Base-by-base conservation (phyloP, 92 coral and sea anemone species). In the Palythoa heliodiscus region DNA sequence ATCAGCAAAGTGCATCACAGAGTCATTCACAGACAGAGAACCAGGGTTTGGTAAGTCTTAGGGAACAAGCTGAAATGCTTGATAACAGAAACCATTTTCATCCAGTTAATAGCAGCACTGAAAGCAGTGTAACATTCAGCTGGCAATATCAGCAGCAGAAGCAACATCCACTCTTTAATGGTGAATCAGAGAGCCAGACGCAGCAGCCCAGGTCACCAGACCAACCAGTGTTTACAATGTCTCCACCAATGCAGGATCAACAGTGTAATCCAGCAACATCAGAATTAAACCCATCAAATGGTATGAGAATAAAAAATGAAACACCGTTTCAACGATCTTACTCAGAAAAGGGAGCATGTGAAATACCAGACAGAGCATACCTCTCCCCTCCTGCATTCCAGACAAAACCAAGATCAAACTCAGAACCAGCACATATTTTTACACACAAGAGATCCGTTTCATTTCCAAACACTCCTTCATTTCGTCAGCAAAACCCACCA, bases 401-500 rank as follows among this genome's bases (percentile, higher is more conserved):
- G 73, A 90, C 87, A 17, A 94, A 94, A 64, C 95, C 93, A 76
- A 75, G 98, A 22, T 94, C 98, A 12, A 17, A 89, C 89, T 94
- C 98, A n/a, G 98, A 94, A 71, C 98, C 98, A 35, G 91, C 90
- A 47, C 91, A 91, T 48, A 81, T 86, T 70, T 87, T 89, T 24
- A 74, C 85, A 1, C 98, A 94, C 82, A 92, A 88, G 78, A 70
- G 92, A 52, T 88, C 93, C 47, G 86, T 86, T 17, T 92, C 98
- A 79, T 86, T 92, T 79, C 95, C 98, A 6, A 87, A 93, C 23
- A 75, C 83, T 9, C 88, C 91, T 8, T 89, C 87, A 16, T 90
- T 83, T 80, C 86, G 77, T 58, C 90, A 90, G 2, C 93, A 90
- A 23, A 54, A 85, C 55, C 98, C 98, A 54, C 98, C 98, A 48